Base-by-base conservation (phyloP, 2,113 vertebrate genomes). In the Polyodon spathula region DNA sequence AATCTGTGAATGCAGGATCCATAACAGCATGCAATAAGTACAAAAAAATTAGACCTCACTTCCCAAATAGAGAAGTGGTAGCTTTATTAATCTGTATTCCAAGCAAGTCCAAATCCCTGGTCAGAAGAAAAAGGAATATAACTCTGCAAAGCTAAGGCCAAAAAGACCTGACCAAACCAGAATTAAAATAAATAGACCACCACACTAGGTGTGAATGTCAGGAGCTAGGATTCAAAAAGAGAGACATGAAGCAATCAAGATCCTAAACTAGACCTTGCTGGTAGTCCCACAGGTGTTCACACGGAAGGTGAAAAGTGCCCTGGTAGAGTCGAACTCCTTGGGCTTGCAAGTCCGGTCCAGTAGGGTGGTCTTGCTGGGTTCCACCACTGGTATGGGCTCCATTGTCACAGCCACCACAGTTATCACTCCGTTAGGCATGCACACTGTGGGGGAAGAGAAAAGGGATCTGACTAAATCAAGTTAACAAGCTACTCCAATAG, bases 371-470 rank as follows among this genome's bases (percentile, higher is more conserved):
- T 37, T 66, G 4, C 16, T 6, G n/a, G 71, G 54, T 58, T 72
- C 55, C 12, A 76, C 54, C 3, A 4, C 5, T 0, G 74, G 71
- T 11, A 61, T 58, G 0, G 69, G 66, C 10, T 53, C 37, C 8
- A 63, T 27, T 6, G 62, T 39, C 4, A 63, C 10, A 2, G 69
- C 44, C 1, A 64, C 59, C 1, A 66, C 71, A 4, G 52, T 60
- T 14, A 76, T 63, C 4, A 68, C 65, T 15, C 74, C 71, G 42
- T 71, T 68, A 51, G 81, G 71, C 37, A 81, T 41, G 61, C 83
- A 84, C 4, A 69, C 83, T 83, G 44, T 5, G 10, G 27, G 27
- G 27, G 27, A 27, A 3, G 27, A 27, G 27, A 3, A 27, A 3
- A 27, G 27, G 3, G 3, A 27, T 1, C 27, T 2, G 3, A 27